Evolutionary conservation across 2,888 invertebrate genomes (phyloP).

Genomic region (Agriopis marginaria): DNA sequence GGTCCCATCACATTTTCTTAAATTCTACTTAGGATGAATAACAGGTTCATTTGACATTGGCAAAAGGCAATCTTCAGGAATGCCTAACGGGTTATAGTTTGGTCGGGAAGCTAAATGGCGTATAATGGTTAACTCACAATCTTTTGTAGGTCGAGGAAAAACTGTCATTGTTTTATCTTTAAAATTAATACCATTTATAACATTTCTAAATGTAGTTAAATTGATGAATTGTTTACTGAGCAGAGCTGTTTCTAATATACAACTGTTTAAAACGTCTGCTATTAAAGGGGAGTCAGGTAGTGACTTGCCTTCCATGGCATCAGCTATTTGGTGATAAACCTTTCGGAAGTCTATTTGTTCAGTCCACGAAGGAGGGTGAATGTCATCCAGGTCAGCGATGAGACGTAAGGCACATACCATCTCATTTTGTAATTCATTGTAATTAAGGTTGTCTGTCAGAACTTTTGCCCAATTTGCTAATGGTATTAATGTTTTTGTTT

Average conservation of each 20-base stretch:
- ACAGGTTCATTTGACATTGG: not conserved
- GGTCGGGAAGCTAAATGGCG: constrained; percentile 60
- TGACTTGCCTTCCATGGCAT: constrained; percentile 75
- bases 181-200: constrained; percentile 58
- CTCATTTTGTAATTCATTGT: constrained; percentile 67
- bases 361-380: constrained; percentile 57
- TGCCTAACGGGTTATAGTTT: constrained; percentile 70
- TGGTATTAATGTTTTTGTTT: constrained; percentile 54
- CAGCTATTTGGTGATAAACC: constrained; percentile 70
- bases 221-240: constrained; percentile 67
- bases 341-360: constrained; percentile 67
- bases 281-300: constrained; percentile 55
- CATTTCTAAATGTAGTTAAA: constrained; percentile 49
- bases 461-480: constrained; percentile 68
- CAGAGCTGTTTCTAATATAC: constrained; percentile 70
- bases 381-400: constrained; percentile 73
- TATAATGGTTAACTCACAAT: constrained; percentile 58
- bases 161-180: constrained; percentile 51
- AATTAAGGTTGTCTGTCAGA: constrained; percentile 60
- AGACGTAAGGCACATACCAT: constrained; percentile 66
- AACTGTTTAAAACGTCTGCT: constrained; percentile 61
- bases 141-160: constrained; percentile 56
- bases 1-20: not conserved
- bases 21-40: not conserved
- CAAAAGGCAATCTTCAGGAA: constrained; percentile 59